Base-by-base conservation (phyloP, 2,113 vertebrate genomes). In the Ophthalmolycus amberensis region DNA sequence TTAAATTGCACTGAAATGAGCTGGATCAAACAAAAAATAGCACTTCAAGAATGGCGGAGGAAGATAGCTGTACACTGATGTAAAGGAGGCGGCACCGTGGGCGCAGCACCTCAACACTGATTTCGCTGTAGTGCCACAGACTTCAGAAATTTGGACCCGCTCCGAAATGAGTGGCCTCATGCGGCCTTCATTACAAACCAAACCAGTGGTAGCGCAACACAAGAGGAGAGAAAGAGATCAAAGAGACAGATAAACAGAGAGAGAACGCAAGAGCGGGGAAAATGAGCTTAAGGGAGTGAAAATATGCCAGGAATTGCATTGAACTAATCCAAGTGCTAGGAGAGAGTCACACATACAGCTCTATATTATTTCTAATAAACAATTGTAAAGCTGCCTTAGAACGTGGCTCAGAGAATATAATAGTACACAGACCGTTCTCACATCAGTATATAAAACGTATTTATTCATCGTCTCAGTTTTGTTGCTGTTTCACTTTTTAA, bases 271-370 rank as follows among this genome's bases (percentile, higher is more conserved):
- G 27, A n/a, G 54, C 69, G 64, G 5, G 9, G 52, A 8, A 38
- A 56, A 64, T 46, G 54, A 81, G 72, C 79, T 52, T 42, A 75
- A 79, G 81, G 66, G 85, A 58, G 71, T 20, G 68, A 80, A 88
- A 86, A 82, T 59, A 62, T 80, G 52, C 42, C 58, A 82, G 56
- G 42, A 84, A 83, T 46, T 77, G 67, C 66, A 37, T 14, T 80
- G 54, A 88, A 87, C 79, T 79, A 81, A 87, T 90, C 79, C 68
- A 18, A 27, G 56, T 44, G 82, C 25, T 25, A 25, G 25, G 25
- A 25, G 25, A 25, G 25, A 25, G 25, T 25, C 25, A 25, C 46
- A 73, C 59, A 44, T 66, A 48, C 42, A 62, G 54, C 62, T 29
- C 58, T 58, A 58, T 20, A 71, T 37, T 75, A 81, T 79, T 72